These are phyloP conservation scores for Drosophila jambulina DNA, from an alignment of 1,140 invertebrate species.

Conservation along the genomic window DNA sequence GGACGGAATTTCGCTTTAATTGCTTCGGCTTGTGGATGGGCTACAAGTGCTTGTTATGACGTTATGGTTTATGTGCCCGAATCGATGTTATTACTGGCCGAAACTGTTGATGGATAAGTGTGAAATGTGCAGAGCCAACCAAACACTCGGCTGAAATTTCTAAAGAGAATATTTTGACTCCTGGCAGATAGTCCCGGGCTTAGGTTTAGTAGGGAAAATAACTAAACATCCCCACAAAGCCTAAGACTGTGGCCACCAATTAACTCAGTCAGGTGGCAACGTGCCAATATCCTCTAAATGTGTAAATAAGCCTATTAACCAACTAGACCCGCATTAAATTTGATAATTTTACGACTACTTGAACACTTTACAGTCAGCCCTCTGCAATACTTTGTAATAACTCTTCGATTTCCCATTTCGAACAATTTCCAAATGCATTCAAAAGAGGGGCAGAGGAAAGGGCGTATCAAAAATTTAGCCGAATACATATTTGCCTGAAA, in stretches of 20 bases:
- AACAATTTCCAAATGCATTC: slow-evolving; percentile 35
- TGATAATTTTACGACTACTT: neutral
- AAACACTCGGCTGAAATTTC: neutral
- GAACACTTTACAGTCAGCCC: neutral
- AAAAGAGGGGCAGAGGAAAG: neutral
- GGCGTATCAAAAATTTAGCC: slow-evolving; percentile 27
- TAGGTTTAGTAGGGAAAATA: neutral
- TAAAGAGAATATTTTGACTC: neutral
- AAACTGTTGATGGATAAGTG: slow-evolving; percentile 49
- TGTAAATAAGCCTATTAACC: neutral
- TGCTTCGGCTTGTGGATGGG: slow-evolving; percentile 32
- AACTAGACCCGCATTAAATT: neutral
- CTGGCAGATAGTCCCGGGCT: neutral
- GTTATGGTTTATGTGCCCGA: slow-evolving; percentile 37
- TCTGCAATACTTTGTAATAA: neutral
- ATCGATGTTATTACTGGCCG: slow-evolving; percentile 40
- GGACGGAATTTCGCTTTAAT: slow-evolving; percentile 64
- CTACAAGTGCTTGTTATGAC: slow-evolving; percentile 35
- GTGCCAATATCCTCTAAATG: neutral
- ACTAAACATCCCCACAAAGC: neutral
- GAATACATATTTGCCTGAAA: slow-evolving; percentile 63
- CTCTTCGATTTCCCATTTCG: slow-evolving; percentile 7
- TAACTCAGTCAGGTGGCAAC: slow-evolving; percentile 1
- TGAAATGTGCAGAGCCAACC: slow-evolving; percentile 18
- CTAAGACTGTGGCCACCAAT: neutral